Base-by-base conservation (phyloP, 2,797 vertebrate species). In the Tenualosa ilisha region DNA sequence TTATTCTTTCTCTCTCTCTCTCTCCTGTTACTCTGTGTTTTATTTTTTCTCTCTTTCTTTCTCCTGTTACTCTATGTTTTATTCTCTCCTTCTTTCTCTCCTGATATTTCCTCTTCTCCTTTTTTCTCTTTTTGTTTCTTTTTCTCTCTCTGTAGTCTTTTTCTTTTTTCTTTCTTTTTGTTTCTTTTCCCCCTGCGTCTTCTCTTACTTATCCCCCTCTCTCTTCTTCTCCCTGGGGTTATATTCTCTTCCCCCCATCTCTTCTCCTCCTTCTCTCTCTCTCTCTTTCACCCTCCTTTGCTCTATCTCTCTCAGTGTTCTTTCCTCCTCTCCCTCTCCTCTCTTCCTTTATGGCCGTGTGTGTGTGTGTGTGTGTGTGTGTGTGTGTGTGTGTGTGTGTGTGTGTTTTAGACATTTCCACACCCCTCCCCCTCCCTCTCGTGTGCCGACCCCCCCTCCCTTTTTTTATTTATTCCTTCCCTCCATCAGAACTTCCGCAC, bases 381-480 rank as follows among this genome's bases (percentile, higher is more conserved):
- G 54, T 85, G 46, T 31, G 31, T 31, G 31, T 31, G 31, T 31
- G 31, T 31, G 31, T 31, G 31, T 31, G 31, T 31, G 31, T 31
- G 31, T 31, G 31, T 31, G 87, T 90, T 81, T 85, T 68, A 91
- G 91, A 88, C 53, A 17, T 46, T 85, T 84, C 83, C 56, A 87
- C 84, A 49, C 20, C 51, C 85, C 85, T 83, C 56, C 84, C 85
- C 83, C 56, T 88, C 84, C 83, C 91, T 83, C 61, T 83, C 85
- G 84, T 22, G 22, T 61, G 4, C 7, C 22, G 8, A 22, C n/a
- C 22, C n/a, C n/a, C 56, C 20, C 15, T 22, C 20, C 56, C 2
- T 12, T 3, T 56, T n/a, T 31, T 31, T 31, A 31, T 22, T 65
- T 24, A 65, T 65, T 65, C 63, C 63, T 65, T 7, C 3, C 31